These are phyloP conservation scores for Melanocharis versteri DNA, from an alignment of 2,113 vertebrate species.

Conservation along the genomic window DNA sequence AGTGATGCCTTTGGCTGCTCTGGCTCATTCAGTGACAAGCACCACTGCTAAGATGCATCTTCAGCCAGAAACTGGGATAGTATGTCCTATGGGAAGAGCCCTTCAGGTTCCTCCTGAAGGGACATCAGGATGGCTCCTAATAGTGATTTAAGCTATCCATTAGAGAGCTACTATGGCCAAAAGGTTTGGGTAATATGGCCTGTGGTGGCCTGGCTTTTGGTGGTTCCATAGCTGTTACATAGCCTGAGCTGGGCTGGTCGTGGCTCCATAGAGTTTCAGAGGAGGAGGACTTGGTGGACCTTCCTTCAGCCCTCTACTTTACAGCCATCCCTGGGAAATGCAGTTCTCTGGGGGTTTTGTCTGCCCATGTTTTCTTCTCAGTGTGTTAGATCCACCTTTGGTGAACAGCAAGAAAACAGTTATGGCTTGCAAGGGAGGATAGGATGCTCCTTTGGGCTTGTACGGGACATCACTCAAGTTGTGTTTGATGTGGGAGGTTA, in stretches of 20 bases:
- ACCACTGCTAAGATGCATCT: not conserved
- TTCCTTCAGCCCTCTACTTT: not conserved
- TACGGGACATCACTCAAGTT: not conserved
- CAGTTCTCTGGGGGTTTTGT: not conserved
- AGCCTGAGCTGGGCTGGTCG: not conserved
- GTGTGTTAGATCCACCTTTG: not conserved
- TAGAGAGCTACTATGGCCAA: not conserved
- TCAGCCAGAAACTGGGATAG: not conserved
- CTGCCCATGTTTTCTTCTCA: not conserved
- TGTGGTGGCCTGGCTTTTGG: not conserved
- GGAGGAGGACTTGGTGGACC: not conserved
- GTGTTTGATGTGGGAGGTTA: rapidly evolving
- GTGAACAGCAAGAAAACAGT: not conserved
- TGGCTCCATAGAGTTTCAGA: not conserved
- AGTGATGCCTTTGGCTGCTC: not conserved
- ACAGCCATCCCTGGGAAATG: not conserved
- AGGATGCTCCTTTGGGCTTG: not conserved
- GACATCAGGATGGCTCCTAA: not conserved
- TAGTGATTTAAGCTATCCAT: not conserved
- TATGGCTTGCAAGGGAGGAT: not conserved
- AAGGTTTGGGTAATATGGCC: not conserved
- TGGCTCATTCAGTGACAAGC: rapidly evolving
- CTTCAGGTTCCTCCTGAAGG: not conserved
- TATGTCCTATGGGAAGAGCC: not conserved
- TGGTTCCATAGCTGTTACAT: rapidly evolving